Conservation (phyloP, 2,113 vertebrate species). For the Podarcis raffonei region DNA sequence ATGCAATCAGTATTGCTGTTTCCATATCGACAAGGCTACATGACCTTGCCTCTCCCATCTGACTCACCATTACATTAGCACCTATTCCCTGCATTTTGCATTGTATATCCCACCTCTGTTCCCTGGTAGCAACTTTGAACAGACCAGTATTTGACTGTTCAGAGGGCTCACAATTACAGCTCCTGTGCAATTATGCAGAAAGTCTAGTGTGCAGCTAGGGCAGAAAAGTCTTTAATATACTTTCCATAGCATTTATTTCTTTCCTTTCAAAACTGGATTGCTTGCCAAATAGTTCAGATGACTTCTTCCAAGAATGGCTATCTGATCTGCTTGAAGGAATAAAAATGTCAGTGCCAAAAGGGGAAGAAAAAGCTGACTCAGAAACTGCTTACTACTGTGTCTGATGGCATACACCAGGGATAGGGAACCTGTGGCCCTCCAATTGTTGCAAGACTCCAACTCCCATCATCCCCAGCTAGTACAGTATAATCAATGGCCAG, state of each 20-base stretch:
- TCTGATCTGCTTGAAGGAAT: neutral
- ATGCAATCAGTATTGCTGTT: constrained; percentile 16
- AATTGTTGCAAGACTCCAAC: neutral
- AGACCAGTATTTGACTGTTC: constrained; percentile 4
- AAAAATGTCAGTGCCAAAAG: neutral
- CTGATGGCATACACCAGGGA: neutral
- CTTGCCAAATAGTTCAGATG: neutral
- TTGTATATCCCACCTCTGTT: neutral
- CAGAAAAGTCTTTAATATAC: neutral
- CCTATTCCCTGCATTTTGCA: neutral
- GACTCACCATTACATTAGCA: constrained; percentile 34
- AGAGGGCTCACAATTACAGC: neutral
- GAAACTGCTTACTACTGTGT: neutral
- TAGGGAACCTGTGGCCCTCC: neutral
- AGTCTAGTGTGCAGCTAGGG: neutral
- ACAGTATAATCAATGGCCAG: neutral
- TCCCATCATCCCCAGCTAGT: too few relatives aligned
- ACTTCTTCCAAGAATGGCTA: neutral
- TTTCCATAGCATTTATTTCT: neutral
- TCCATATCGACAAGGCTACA: constrained; percentile 5
- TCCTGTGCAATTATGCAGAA: neutral
- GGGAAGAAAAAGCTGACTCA: neutral
- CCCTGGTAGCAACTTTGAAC: neutral
- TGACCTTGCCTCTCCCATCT: neutral
- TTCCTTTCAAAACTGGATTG: neutral